Conservation (phyloP, 2,113 vertebrate genomes). For the Strigops habroptila region DNA sequence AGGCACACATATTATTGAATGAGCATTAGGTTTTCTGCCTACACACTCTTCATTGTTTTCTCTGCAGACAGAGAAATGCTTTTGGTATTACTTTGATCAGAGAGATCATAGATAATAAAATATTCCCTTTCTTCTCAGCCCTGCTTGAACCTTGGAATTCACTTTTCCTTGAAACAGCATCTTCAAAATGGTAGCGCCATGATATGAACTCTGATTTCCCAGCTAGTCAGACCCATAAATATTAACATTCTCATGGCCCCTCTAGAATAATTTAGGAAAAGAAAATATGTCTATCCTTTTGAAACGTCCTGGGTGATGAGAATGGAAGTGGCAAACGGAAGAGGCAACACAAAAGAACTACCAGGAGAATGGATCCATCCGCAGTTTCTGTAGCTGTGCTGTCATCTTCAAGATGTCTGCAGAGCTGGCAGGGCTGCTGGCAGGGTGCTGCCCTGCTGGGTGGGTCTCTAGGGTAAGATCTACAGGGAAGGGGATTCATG, state of each 20-base stretch:
- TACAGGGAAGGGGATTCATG: not conserved
- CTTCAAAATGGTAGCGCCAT: not conserved
- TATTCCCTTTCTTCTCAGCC: slow-evolving; percentile 54
- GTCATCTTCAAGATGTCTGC: not conserved
- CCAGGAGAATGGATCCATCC: not conserved
- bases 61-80: slow-evolving; percentile 14
- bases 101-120: slow-evolving; percentile 24
- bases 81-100: slow-evolving; percentile 49
- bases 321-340: not conserved
- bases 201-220: not conserved
- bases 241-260: not conserved
- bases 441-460: not conserved
- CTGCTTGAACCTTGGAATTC: slow-evolving; percentile 32
- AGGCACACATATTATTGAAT: not conserved
- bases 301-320: not conserved
- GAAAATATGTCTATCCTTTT: not conserved
- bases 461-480: not conserved
- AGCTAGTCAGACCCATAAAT: slow-evolving; percentile 33
- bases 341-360: not conserved
- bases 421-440: not conserved
- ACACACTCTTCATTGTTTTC: not conserved
- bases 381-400: not conserved
- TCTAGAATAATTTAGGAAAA: not conserved
- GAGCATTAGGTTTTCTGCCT: slow-evolving; percentile 5
- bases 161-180: slow-evolving; percentile 29